These are phyloP conservation scores for Micrastur ruficollis DNA, from an alignment of 2,797 vertebrate genomes.

Conservation along the genomic window DNA sequence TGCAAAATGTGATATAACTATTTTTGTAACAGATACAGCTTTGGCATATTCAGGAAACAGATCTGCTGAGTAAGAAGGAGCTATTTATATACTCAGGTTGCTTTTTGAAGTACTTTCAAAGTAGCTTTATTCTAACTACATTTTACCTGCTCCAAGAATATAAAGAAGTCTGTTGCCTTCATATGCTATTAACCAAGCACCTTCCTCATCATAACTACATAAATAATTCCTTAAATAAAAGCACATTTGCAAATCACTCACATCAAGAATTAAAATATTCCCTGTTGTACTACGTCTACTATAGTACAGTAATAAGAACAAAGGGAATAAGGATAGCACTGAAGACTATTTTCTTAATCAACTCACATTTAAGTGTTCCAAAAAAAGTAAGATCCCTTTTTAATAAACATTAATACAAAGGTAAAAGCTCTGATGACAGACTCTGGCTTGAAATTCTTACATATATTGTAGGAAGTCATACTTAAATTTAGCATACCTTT, in stretches of 20 bases:
- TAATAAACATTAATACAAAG: not conserved
- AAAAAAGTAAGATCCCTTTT: not conserved
- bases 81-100: not conserved
- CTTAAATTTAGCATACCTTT: constrained; percentile 82
- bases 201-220: not conserved
- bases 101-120: not conserved
- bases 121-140: not conserved
- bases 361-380: not conserved
- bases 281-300: not conserved
- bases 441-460: not conserved
- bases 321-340: not conserved
- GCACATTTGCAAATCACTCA: not conserved
- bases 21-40: constrained; percentile 9
- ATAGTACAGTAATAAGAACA: not conserved
- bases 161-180: not conserved
- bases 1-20: not conserved
- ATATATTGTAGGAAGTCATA: not conserved
- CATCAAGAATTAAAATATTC: not conserved
- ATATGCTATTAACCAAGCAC: not conserved
- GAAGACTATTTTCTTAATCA: not conserved
- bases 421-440: not conserved
- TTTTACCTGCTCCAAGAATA: not conserved
- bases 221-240: not conserved
- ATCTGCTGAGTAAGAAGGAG: constrained; percentile 2
- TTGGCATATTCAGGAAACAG: constrained; percentile 28